phyloP scores from a whole-genome alignment of 2,113 vertebrate species.

The Sphyrna mokarran region DNA sequence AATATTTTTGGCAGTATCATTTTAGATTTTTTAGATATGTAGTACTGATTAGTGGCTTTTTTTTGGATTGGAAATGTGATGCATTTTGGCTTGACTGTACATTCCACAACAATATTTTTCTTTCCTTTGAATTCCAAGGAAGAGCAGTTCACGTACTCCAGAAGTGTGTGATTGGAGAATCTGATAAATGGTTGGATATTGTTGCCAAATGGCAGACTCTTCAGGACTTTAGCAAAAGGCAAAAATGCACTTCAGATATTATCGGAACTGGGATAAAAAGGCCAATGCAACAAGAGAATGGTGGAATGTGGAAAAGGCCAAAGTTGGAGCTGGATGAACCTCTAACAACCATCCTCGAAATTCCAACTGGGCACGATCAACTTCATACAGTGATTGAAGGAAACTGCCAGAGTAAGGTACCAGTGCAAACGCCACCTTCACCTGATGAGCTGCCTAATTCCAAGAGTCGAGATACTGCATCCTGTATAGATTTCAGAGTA shows the following conservation, averaged over 20 bases:
- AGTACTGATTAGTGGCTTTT: background rate
- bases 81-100: background rate
- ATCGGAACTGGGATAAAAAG: background rate
- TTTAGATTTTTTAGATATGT: background rate
- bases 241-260: background rate
- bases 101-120: background rate
- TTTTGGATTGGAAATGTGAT: constrained; percentile 1
- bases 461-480: background rate
- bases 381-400: background rate
- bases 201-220: constrained; percentile 54
- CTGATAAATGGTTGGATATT: constrained; percentile 48
- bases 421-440: background rate
- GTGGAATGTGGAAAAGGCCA: background rate
- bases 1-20: background rate
- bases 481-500: constrained; percentile 62
- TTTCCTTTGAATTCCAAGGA: constrained; percentile 46
- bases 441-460: constrained; percentile 12
- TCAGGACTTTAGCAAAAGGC: constrained; percentile 33
- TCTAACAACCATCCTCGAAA: background rate
- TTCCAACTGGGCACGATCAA: background rate
- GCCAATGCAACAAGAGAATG: background rate
- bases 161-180: constrained; percentile 51
- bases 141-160: constrained; percentile 52
- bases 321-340: constrained; percentile 13
- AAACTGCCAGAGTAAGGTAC: background rate